phyloP scores from a whole-genome alignment of 1,140 invertebrate species.

The Hirudo medicinalis region DNA sequence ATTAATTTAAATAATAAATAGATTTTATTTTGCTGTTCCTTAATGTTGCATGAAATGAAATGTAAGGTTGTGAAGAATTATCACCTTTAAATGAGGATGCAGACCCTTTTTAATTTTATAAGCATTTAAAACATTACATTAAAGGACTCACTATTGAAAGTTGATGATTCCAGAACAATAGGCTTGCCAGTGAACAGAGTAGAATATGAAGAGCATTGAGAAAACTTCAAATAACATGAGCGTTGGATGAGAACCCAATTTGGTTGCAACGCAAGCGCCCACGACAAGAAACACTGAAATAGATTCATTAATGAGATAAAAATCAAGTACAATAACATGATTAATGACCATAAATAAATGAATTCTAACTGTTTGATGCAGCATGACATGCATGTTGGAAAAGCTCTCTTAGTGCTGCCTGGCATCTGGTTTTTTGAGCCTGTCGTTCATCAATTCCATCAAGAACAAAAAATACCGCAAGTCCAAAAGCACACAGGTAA shows the following conservation, averaged over 20 bases:
- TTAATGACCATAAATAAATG: neutral
- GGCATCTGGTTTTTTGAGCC: constrained; percentile 77
- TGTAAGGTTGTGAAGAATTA: neutral
- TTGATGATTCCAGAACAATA: constrained; percentile 83
- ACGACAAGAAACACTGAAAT: constrained; percentile 76
- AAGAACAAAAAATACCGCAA: constrained; percentile 95
- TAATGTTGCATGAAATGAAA: neutral
- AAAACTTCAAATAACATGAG: constrained; percentile 92
- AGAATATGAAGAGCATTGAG: constrained; percentile 86
- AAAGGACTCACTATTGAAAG: constrained; percentile 59
- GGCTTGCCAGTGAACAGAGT: constrained; percentile 97
- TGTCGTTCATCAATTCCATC: constrained; percentile 99
- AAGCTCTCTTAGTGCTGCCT: constrained; percentile 82
- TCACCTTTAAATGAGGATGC: neutral
- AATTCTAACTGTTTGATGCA: constrained; percentile 40
- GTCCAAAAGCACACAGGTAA: constrained; percentile 72
- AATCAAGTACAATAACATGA: constrained; percentile 62
- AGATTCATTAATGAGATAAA: constrained; percentile 66
- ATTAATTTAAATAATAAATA: neutral
- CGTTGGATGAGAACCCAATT: constrained; percentile 72
- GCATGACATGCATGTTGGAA: constrained; percentile 98
- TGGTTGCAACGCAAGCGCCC: constrained; percentile 76
- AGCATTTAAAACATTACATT: neutral
- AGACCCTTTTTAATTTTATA: neutral
- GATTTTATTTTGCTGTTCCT: neutral